Evolutionary conservation across 2,113 vertebrate species (phyloP).

Genomic region (Stigmatopora nigra): DNA sequence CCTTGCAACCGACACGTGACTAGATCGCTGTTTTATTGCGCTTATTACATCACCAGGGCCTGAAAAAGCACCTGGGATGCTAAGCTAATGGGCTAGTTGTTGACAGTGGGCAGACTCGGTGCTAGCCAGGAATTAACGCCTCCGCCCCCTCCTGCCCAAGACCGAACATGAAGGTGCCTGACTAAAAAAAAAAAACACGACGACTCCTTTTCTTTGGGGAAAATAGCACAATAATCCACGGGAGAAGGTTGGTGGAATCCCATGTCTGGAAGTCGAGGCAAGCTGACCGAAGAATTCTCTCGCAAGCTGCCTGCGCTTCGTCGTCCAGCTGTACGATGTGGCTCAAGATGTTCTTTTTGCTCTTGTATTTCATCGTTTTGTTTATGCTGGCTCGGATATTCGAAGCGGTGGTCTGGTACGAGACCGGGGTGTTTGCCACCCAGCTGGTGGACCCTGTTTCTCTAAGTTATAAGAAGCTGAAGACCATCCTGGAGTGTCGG

Average conservation of each 20-base stretch:
- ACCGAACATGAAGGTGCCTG: background rate
- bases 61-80: conserved; percentile 9
- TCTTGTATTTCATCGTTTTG: conserved; percentile 85
- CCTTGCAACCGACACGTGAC: background rate
- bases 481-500: conserved; percentile 87
- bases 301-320: background rate
- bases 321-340: conserved; percentile 75
- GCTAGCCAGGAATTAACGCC: background rate
- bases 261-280: conserved; percentile 4
- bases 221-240: too few relatives aligned
- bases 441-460: conserved; percentile 92
- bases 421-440: conserved; percentile 86
- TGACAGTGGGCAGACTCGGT: background rate
- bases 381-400: conserved; percentile 88
- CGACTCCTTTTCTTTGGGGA: too few relatives aligned
- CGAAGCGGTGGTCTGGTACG: conserved; percentile 92
- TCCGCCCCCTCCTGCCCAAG: too few relatives aligned
- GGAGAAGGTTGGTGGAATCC: background rate
- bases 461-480: conserved; percentile 86
- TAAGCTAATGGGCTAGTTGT: conserved; percentile 39
- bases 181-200: too few relatives aligned
- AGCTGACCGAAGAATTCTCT: background rate
- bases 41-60: conserved; percentile 13
- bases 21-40: background rate
- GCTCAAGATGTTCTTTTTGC: conserved; percentile 89